Evolutionary conservation across 2,113 vertebrate species (phyloP), one percentile per base, ranked within the genome.

Genomic region (Pomatorhinus ruficollis): DNA sequence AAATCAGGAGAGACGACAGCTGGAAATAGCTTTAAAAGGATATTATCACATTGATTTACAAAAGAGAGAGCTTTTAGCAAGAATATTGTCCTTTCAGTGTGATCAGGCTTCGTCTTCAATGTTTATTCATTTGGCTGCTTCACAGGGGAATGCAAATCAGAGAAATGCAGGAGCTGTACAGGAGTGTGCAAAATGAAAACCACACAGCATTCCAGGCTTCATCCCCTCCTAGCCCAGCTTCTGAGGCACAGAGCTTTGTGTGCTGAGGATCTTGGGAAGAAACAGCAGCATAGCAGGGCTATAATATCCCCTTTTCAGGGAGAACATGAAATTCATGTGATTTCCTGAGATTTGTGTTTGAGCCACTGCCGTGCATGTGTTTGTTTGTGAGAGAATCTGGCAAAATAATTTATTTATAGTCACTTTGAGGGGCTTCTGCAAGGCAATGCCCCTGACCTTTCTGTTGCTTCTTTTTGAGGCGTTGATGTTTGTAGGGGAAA

Each of bases 31-130:
- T 95, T 96, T 96, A 50, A 93, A 96, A 95, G 77, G 83, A 59
- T 92, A 89, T 93, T 95, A 94, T 90, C 87, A 77, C 92, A 96
- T 33, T 96, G 95, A 97, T 95, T 97, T 96, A 84, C 2, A 66
- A 94, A 92, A 78, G 60, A 70, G 49, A 53, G 64, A 49, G 56
- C 39, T 92, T 85, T 92, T 77, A 91, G 60, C 52, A 76, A 83
- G 90, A 90, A 86, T 56, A 75, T 75, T 92, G 40, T 91, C 77
- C 78, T 85, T 94, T 44, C 50, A 31, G 25, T 60, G 70, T 4
- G 1, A 80, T 87, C 15, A 0, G 63, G 50, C 35, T 91, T 69
- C 61, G 64, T 76, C 37, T 83, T 75, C 78, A 92, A 64, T 95
- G 72, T 87, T 93, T 93, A 89, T 93, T 95, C 83, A 92, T 92